Percentiles rank a stretch among this genome's conserved stretches.
Conservation (phyloP, 2,888 invertebrate genomes). For the Acrocyrtus sp. region DNA sequence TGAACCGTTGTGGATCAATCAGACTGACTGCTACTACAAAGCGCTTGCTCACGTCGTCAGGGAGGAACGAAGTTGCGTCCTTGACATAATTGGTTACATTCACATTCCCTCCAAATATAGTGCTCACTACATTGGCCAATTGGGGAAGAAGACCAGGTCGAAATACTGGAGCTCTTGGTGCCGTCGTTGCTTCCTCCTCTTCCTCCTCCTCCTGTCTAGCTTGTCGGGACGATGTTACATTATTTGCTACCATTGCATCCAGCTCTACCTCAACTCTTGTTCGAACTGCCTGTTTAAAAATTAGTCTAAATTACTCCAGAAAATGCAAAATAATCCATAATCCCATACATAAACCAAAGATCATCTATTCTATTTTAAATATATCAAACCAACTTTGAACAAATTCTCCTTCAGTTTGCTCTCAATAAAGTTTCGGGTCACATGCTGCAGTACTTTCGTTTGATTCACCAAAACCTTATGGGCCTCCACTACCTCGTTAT, state of each 20-base stretch:
- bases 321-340: not conserved
- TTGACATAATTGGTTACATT: constrained; percentile 60
- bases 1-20: constrained; percentile 49
- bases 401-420: constrained; percentile 60
- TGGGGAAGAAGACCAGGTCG: constrained; percentile 38
- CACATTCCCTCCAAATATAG: constrained; percentile 58
- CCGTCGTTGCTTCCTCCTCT: not conserved
- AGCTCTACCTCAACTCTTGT: constrained; percentile 17
- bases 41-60: constrained; percentile 53
- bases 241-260: constrained; percentile 12
- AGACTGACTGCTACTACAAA: constrained; percentile 57
- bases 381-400: constrained; percentile 58
- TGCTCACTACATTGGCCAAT: constrained; percentile 57
- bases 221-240: not conserved
- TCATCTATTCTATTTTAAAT: not conserved
- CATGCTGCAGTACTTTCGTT: constrained; percentile 50
- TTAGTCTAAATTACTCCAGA: not conserved
- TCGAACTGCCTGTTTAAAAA: constrained; percentile 14
- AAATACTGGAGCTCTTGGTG: not conserved
- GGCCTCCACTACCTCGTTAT: constrained; percentile 42
- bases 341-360: too few species aligned
- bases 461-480: constrained; percentile 50
- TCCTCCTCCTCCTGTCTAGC: constrained; percentile 33
- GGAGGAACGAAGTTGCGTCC: constrained; percentile 54
- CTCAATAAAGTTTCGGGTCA: constrained; percentile 56